Evolutionary conservation across 2,888 invertebrate genomes (phyloP).

Genomic region (Himalopsyche kuldschensis): DNA sequence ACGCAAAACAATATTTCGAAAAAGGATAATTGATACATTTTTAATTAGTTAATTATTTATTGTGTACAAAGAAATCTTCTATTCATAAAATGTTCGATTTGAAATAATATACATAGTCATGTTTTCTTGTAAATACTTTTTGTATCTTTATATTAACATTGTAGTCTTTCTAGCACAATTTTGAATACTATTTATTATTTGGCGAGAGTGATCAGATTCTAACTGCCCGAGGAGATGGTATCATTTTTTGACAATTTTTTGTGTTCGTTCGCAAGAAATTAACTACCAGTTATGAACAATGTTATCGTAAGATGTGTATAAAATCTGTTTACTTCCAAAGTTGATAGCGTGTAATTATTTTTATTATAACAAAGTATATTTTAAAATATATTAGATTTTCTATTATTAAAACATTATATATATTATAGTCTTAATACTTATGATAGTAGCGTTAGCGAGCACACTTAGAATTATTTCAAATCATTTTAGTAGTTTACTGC

Average conservation of each 20-base stretch:
- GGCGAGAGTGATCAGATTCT: not conserved
- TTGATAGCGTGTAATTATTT: not conserved
- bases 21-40: constrained; percentile 23
- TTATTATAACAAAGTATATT: not conserved
- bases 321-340: constrained; percentile 1
- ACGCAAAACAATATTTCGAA: not conserved
- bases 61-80: constrained; percentile 10
- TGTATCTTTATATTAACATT: not conserved
- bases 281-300: not conserved
- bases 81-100: not conserved
- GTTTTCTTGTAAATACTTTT: not conserved
- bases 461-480: not conserved
- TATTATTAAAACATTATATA: not conserved
- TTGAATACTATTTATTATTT: not conserved
- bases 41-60: constrained; percentile 17
- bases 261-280: not conserved
- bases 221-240: not conserved
- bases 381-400: not conserved
- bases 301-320: not conserved
- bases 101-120: not conserved
- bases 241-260: not conserved
- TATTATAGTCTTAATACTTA: not conserved
- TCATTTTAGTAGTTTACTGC: not conserved
- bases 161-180: not conserved
- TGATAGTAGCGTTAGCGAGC: not conserved